Evolutionary conservation across 2,797 vertebrate species (phyloP).

Genomic region (Columba guinea): DNA sequence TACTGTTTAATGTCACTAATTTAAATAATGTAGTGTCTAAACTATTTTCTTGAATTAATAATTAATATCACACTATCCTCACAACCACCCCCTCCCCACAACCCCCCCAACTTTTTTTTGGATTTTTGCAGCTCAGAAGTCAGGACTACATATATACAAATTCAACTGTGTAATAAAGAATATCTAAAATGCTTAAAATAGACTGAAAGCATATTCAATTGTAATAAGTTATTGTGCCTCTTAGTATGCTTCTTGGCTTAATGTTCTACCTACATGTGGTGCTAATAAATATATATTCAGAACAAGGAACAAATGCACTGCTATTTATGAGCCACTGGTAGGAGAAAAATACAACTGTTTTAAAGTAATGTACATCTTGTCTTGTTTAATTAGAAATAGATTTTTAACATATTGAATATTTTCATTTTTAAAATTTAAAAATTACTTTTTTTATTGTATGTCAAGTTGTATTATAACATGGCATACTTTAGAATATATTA

Average conservation of each 20-base stretch:
- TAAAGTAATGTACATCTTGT: not conserved
- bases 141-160: not conserved
- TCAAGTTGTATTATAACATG: not conserved
- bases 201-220: not conserved
- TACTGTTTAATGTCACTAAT: not conserved
- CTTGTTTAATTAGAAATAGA: not conserved
- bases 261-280: not conserved
- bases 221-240: not conserved
- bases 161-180: not conserved
- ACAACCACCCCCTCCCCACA: too few species aligned
- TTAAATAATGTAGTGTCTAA: not conserved
- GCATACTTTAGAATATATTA: not conserved
- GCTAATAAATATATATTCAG: slow-evolving; percentile 8
- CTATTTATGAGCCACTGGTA: not conserved
- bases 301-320: not conserved
- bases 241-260: not conserved
- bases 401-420: not conserved
- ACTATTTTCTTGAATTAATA: not conserved
- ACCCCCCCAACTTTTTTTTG: not conserved
- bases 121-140: not conserved
- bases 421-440: not conserved
- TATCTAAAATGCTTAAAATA: slow-evolving; percentile 31
- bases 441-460: not conserved
- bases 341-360: not conserved
- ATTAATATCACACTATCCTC: not conserved